A percentile compares a stretch with the other conserved stretches of the same genome.
These are phyloP conservation scores for Lasioglossum oenotherae DNA, from an alignment of 2,888 invertebrate species.

Conservation along the genomic window DNA sequence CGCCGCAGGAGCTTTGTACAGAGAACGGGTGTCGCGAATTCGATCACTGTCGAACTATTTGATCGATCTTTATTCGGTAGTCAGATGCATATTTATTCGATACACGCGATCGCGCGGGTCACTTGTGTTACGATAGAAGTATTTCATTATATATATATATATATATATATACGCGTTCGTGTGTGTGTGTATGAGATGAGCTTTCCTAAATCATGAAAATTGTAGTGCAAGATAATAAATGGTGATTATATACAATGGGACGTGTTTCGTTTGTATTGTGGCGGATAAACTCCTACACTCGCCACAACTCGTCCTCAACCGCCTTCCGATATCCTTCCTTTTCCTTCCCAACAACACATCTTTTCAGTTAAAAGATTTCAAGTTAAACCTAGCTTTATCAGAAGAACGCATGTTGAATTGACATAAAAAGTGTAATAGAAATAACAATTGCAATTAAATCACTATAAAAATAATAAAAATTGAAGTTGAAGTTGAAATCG, in stretches of 20 bases:
- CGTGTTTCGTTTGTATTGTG: not conserved
- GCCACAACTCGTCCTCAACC: no score
- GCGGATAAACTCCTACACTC: no score
- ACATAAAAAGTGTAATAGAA: no score
- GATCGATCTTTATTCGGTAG: slow-evolving; percentile 37
- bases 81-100: slow-evolving; percentile 61
- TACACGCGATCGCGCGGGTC: slow-evolving; percentile 54
- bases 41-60: slow-evolving; percentile 30
- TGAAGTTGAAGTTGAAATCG: no score
- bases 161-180: slow-evolving; percentile 30
- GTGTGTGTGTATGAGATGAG: slow-evolving; percentile 38
- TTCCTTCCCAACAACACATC: no score
- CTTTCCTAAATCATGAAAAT: slow-evolving; percentile 64
- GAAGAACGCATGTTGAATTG: no score
- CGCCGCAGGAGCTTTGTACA: slow-evolving; percentile 59
- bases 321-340: no score
- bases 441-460: no score
- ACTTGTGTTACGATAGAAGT: slow-evolving; percentile 46
- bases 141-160: slow-evolving; percentile 19
- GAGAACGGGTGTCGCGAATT: slow-evolving; percentile 28
- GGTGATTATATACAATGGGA: slow-evolving; percentile 78
- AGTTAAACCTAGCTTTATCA: no score
- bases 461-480: no score
- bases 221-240: slow-evolving; percentile 80
- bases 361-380: no score